These are phyloP conservation scores for Ips typographus DNA, from an alignment of 1,140 invertebrate genomes.

Conservation along the genomic window DNA sequence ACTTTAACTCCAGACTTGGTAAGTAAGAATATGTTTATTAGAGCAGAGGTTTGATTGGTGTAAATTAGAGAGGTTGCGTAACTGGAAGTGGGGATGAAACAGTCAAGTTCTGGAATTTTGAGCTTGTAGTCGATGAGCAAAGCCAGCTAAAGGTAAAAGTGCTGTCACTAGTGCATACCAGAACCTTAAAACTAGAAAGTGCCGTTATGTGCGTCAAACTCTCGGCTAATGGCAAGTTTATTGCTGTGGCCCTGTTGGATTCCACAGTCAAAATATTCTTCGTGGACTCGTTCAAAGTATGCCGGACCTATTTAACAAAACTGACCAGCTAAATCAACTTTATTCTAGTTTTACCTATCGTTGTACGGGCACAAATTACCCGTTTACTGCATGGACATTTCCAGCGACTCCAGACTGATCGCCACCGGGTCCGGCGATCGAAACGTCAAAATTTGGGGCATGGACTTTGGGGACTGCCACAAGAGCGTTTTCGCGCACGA, in stretches of 20 bases:
- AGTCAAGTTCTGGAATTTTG: slow-evolving; percentile 94
- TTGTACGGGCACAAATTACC: slow-evolving; percentile 97
- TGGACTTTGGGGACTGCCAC: slow-evolving; percentile 98
- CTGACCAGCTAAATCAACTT: slow-evolving; percentile 17
- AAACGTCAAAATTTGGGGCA: slow-evolving; percentile 96
- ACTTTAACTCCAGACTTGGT: slow-evolving; percentile 75
- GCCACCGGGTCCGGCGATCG: slow-evolving; percentile 94
- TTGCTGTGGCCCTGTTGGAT: slow-evolving; percentile 90
- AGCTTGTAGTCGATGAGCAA: slow-evolving; percentile 71
- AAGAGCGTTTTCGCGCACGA: slow-evolving; percentile 89
- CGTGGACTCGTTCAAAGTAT: slow-evolving; percentile 87
- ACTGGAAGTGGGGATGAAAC: slow-evolving; percentile 86
- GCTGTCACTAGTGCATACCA: slow-evolving; percentile 76
- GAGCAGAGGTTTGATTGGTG: too few species aligned
- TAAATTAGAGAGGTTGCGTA: slow-evolving; percentile 70
- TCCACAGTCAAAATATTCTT: slow-evolving; percentile 96
- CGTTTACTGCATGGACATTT: slow-evolving; percentile 92
- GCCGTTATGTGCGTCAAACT: slow-evolving; percentile 79
- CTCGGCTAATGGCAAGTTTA: slow-evolving; percentile 82
- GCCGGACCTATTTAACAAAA: slow-evolving; percentile 11
- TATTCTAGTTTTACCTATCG: slow-evolving; percentile 84
- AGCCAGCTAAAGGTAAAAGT: slow-evolving; percentile 65
- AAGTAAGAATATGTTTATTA: slow-evolving; percentile 36
- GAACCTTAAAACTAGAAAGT: slow-evolving; percentile 85
- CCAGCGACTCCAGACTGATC: slow-evolving; percentile 85